Evolutionary conservation across 2,113 vertebrate species (phyloP).

Genomic region (Elanus axillaris): DNA sequence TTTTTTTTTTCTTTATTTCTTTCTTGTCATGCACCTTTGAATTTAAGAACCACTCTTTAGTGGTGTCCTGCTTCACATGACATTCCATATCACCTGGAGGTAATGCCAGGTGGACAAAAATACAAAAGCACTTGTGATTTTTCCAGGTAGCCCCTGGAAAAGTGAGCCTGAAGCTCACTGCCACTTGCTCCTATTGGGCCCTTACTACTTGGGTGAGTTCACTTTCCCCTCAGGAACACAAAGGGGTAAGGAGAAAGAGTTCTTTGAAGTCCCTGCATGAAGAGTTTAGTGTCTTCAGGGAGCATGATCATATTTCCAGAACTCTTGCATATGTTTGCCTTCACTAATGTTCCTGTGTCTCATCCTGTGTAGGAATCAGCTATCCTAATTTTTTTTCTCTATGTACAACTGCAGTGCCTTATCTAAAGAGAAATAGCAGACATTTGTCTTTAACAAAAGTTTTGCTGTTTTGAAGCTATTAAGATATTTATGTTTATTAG

Average conservation of each 20-base stretch:
- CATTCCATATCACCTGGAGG: not conserved
- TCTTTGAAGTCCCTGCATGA: not conserved
- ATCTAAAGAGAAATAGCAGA: not conserved
- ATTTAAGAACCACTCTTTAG: not conserved
- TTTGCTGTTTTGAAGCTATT: not conserved
- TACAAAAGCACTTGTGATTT: not conserved
- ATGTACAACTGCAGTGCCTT: not conserved
- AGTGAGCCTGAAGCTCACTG: not conserved
- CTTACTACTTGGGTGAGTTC: fast-evolving
- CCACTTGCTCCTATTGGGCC: not conserved
- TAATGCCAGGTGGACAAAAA: not conserved
- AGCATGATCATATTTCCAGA: not conserved
- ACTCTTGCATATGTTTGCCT: not conserved
- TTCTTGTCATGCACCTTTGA: not conserved
- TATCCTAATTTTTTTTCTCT: not conserved
- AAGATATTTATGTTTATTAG: not conserved
- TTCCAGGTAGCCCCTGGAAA: no score
- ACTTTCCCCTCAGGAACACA: fast-evolving
- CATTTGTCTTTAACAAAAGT: not conserved
- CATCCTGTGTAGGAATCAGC: fast-evolving
- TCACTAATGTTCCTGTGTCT: not conserved
- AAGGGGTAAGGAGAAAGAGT: not conserved
- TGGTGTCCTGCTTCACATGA: not conserved
- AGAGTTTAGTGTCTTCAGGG: not conserved
- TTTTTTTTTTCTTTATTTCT: not conserved